Evolutionary conservation across 1,140 invertebrate species (phyloP).

Genomic region (Monomorium pharaonis): DNA sequence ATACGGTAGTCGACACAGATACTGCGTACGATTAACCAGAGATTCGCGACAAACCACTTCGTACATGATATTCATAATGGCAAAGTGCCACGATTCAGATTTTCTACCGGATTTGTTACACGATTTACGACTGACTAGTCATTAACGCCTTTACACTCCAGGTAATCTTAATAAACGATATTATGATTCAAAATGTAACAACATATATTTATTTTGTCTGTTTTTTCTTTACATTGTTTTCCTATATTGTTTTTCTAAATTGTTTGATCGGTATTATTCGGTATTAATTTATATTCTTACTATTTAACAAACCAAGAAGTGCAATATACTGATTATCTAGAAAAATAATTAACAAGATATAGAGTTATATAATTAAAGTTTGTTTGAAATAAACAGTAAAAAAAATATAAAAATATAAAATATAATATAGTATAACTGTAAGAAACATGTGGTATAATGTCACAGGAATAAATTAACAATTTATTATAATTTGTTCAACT

Average conservation of each 20-base stretch:
- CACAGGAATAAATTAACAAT: neutral
- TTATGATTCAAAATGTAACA: neutral
- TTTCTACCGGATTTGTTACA: conserved; percentile 37
- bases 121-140: conserved; percentile 37
- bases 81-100: conserved; percentile 34
- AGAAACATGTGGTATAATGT: neutral
- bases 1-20: conserved; percentile 3
- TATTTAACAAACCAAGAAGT: neutral
- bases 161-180: neutral
- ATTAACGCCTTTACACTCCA: conserved; percentile 33
- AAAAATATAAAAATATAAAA: neutral
- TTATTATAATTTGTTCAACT: neutral
- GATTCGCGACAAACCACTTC: neutral
- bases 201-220: neutral
- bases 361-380: too few species aligned
- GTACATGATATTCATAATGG: conserved; percentile 43
- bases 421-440: neutral
- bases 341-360: neutral
- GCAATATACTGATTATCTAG: neutral
- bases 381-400: neutral
- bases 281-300: neutral
- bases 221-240: neutral
- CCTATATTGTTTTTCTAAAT: neutral
- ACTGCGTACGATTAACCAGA: neutral
- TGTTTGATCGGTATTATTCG: neutral